Base-by-base conservation (phyloP, 2,888 invertebrate genomes). In the Melanargia galathea region DNA sequence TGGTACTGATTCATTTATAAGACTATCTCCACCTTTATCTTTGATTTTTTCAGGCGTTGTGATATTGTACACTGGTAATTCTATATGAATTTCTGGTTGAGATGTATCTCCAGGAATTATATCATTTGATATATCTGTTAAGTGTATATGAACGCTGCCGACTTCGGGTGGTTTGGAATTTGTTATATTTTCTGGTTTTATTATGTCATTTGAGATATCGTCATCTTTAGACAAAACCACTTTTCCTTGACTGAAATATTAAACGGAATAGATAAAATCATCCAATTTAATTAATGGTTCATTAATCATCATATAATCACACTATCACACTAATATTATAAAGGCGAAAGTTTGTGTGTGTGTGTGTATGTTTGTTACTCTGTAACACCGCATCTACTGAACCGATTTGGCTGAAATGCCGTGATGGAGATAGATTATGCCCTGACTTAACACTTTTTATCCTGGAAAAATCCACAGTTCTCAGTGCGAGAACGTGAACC, bases 141-240 rank as follows among this genome's bases (percentile, higher is more conserved):
- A 24, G 24, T 11, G 7, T n/a, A n/a, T 26, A 30, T 26, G 46
- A 30, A 45, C n/a, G 11, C 10, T 55, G 20, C 46, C 24, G 40
- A 40, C 26, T 16, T 11, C 20, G 20, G 18, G 52, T 66, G 65
- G 6, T 45, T 58, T 13, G n/a, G 59, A 20, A 22, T 59, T 55
- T 7, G 33, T 52, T 8, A 62, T n/a, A 38, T 68, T 57, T 45
- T 64, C 62, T 40, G 10, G 26, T 18, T 74, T 71, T 38, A 65
- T 65, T 26, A 76, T 64, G 13, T 52, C 33, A 18, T 55, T 46
- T 26, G 24, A 51, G 10, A 51, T 40, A 13, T 59, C 59, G 13
- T 59, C 49, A 40, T 51, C 24, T 49, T 16, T 26, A 18, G 49
- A 49, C 51, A 51, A 49, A 40, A 59, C 18, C 11, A 59, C 59